A percentile compares a stretch with the other conserved stretches of the same genome.
Conservation (phyloP, 2,888 invertebrate genomes). For the Tachina fera region DNA sequence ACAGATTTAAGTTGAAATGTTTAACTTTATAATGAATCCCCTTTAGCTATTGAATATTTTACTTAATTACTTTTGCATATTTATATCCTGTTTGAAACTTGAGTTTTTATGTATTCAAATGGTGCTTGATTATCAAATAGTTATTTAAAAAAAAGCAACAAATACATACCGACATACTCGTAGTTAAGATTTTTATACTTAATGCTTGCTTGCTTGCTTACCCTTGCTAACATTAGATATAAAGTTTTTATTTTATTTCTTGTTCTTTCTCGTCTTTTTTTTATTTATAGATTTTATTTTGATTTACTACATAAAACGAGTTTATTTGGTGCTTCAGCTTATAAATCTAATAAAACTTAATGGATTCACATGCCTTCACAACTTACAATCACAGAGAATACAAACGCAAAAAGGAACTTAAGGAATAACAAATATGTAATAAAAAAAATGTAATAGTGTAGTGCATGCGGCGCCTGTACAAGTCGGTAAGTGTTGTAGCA, state of each 20-base stretch:
- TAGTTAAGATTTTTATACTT: slow-evolving; percentile 18
- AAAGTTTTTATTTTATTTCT: neutral
- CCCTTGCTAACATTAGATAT: slow-evolving; percentile 15
- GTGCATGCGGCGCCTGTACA: neutral
- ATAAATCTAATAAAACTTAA: slow-evolving; percentile 63
- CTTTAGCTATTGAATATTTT: slow-evolving; percentile 4
- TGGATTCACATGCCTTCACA: slow-evolving; percentile 56
- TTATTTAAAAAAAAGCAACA: neutral
- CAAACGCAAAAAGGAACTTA: neutral
- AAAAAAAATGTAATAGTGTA: neutral
- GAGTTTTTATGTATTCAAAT: slow-evolving; percentile 37
- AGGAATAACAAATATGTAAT: slow-evolving; percentile 24
- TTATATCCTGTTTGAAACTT: slow-evolving; percentile 33
- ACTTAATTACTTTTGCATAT: slow-evolving; percentile 36
- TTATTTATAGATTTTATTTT: slow-evolving; percentile 42
- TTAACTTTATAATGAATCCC: slow-evolving; percentile 8
- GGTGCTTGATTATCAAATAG: slow-evolving; percentile 7
- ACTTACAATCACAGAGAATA: slow-evolving; percentile 2
- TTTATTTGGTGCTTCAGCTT: slow-evolving; percentile 63
- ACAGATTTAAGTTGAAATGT: slow-evolving; percentile 4
- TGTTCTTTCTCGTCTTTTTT: neutral
- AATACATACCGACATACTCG: neutral
- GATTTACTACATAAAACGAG: slow-evolving; percentile 60
- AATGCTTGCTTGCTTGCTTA: neutral
- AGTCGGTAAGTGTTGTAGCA: slow-evolving; percentile 26